Evolutionary conservation across 1,140 invertebrate species (phyloP).

Genomic region (Carposina sasakii): DNA sequence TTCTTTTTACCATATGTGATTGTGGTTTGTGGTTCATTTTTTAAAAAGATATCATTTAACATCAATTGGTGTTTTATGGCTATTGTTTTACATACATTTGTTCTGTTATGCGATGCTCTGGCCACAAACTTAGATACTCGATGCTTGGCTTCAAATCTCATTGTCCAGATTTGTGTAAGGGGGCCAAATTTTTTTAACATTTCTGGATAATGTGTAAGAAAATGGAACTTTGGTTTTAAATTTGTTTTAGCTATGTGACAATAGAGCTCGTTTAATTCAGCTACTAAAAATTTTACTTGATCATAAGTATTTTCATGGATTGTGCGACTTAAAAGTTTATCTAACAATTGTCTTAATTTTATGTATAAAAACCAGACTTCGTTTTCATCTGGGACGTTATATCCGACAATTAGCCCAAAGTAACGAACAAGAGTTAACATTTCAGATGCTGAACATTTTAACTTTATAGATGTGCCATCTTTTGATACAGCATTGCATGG

Average conservation of each 20-base stretch:
- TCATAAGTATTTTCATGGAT: background rate
- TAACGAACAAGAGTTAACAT: slow-evolving; percentile 32
- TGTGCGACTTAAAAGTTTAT: background rate
- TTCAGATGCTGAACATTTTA: slow-evolving; percentile 38
- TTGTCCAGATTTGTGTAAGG: slow-evolving; percentile 15
- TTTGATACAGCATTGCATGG: slow-evolving; percentile 24
- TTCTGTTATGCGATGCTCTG: slow-evolving; percentile 16
- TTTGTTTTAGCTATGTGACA: slow-evolving; percentile 10
- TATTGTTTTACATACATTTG: slow-evolving; percentile 18
- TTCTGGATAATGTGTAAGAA: slow-evolving; percentile 31
- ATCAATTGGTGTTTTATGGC: slow-evolving; percentile 13
- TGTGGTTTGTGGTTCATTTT: too few relatives aligned
- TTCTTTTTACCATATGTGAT: too few relatives aligned
- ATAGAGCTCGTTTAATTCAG: slow-evolving; percentile 24
- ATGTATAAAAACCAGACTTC: slow-evolving; percentile 22
- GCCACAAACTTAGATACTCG: slow-evolving; percentile 22
- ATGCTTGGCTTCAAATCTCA: slow-evolving; percentile 30
- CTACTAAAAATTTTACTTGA: slow-evolving; percentile 16
- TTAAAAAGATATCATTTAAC: slow-evolving; percentile 13
- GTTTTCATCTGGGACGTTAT: slow-evolving; percentile 31
- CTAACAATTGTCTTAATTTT: slow-evolving; percentile 8
- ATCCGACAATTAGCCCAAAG: slow-evolving; percentile 36
- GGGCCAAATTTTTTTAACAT: slow-evolving; percentile 29
- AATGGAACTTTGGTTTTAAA: slow-evolving; percentile 35
- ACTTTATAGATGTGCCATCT: too few relatives aligned